phyloP scores from a whole-genome alignment of 92 coral and sea anemone species.

The Epizoanthus illoricatus region DNA sequence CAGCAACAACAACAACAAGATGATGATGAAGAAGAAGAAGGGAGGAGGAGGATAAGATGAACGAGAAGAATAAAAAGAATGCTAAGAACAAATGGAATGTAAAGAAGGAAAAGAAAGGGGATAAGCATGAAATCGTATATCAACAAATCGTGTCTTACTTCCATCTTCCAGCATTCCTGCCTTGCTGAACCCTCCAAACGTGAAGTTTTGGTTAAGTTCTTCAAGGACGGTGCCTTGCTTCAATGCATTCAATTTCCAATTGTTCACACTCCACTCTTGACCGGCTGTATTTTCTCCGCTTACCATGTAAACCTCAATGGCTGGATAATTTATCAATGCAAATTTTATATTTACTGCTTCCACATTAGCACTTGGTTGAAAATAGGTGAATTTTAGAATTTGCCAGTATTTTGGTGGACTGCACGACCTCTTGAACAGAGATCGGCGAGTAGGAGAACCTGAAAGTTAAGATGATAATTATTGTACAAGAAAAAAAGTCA shows the following conservation, averaged over 20 bases:
- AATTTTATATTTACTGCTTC: background rate
- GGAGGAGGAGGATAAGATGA: background rate
- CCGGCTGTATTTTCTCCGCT: background rate
- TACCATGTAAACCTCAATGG: constrained; percentile 15
- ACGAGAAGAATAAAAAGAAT: background rate
- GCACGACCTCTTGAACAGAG: background rate
- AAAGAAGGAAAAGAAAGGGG: too few species aligned
- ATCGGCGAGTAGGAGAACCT: constrained; percentile 1
- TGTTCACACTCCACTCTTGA: constrained; percentile 17
- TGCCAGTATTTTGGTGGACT: background rate
- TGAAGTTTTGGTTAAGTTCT: background rate
- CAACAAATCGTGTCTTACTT: constrained; percentile 1
- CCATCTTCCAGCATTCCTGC: constrained; percentile 1
- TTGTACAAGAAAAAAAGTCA: background rate
- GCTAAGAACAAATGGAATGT: background rate
- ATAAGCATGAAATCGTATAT: background rate
- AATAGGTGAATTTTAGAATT: background rate
- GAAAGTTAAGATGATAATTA: background rate
- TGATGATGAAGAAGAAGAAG: too few species aligned
- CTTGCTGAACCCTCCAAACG: constrained; percentile 19
- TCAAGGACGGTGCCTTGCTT: background rate
- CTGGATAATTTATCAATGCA: constrained; percentile 5
- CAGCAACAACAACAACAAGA: background rate
- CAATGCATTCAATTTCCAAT: background rate
- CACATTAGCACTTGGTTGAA: background rate